Conservation (phyloP, 2,888 invertebrate genomes). For the Sarcophaga carnaria region DNA sequence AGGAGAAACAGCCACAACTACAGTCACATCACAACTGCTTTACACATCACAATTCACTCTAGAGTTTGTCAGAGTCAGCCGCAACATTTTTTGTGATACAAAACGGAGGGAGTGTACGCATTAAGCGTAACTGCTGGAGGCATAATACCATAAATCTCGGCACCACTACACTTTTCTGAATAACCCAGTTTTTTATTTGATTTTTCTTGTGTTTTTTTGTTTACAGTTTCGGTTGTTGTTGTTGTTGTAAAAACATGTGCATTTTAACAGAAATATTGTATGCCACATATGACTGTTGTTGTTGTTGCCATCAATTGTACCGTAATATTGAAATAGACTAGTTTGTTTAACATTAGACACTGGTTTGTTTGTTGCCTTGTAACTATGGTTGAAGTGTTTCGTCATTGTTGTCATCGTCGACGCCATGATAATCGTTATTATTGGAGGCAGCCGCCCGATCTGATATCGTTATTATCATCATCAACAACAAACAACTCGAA, state of each 20-base stretch:
- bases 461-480: too few species aligned
- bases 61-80: background rate
- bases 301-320: background rate
- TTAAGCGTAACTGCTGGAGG: slow-evolving; percentile 65
- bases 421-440: background rate
- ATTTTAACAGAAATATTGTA: background rate
- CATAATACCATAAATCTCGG: slow-evolving; percentile 62
- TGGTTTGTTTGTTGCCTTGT: slow-evolving; percentile 22
- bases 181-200: slow-evolving; percentile 63
- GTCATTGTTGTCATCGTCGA: slow-evolving; percentile 3
- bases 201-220: background rate
- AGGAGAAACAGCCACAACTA: background rate
- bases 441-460: too few species aligned
- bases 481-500: too few species aligned
- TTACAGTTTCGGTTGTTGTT: background rate
- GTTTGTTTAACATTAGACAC: background rate
- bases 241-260: background rate
- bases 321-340: background rate
- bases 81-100: background rate
- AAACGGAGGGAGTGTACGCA: slow-evolving; percentile 33
- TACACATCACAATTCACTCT: too few species aligned
- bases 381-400: slow-evolving; percentile 26
- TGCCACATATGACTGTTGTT: background rate
- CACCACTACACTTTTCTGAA: slow-evolving; percentile 25
- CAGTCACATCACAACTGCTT: background rate